These are phyloP conservation scores for Leuciscus waleckii DNA, from an alignment of 2,797 vertebrate genomes.

Conservation along the genomic window DNA sequence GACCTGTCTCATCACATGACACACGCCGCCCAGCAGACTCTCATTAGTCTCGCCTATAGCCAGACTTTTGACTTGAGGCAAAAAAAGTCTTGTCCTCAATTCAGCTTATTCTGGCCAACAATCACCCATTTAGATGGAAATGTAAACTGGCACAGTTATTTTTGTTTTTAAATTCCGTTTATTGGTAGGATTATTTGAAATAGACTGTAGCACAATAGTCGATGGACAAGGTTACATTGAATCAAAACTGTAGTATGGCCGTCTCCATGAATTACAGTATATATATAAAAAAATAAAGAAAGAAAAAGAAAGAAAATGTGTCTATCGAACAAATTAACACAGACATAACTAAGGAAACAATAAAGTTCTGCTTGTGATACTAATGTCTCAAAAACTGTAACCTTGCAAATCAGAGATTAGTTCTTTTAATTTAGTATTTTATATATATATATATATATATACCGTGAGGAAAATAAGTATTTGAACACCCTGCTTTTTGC, in stretches of 20 bases:
- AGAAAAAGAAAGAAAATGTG: not conserved
- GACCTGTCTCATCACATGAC: constrained; percentile 28
- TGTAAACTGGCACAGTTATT: not conserved
- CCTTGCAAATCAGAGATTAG: not conserved
- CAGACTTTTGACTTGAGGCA: not conserved
- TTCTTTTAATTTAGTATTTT: not conserved
- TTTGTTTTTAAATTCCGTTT: not conserved
- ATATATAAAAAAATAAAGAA: not conserved
- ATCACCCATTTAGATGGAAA: not conserved
- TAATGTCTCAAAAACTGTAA: not conserved
- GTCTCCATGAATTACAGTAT: not conserved
- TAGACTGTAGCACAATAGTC: not conserved
- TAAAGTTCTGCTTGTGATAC: not conserved
- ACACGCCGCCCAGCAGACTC: not conserved
- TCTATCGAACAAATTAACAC: not conserved
- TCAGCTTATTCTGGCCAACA: not conserved
- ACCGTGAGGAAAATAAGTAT: too few relatives aligned
- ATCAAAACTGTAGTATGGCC: not conserved
- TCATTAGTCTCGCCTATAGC: constrained; percentile 23
- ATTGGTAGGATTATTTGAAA: not conserved
- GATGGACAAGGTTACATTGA: not conserved
- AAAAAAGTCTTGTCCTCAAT: constrained; percentile 12
- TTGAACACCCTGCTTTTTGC: too few relatives aligned
- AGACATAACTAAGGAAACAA: not conserved
- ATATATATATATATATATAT: not conserved